Evolutionary conservation across 2,797 vertebrate species (phyloP).

Genomic region (Bradypus variegatus): DNA sequence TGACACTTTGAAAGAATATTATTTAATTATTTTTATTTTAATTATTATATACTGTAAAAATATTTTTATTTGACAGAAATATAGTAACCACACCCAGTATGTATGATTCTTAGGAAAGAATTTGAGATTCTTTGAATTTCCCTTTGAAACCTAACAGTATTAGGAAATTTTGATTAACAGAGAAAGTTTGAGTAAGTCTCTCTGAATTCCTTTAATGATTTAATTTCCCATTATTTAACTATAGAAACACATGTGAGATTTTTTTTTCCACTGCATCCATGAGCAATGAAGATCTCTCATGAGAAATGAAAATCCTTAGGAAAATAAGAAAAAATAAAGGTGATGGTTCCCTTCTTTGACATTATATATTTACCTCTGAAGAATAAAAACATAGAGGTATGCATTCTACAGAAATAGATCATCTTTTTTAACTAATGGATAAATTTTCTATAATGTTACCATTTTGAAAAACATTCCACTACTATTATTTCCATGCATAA

Average conservation of each 20-base stretch:
- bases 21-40: neutral
- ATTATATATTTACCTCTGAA: neutral
- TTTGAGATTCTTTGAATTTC: slow-evolving; percentile 10
- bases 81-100: neutral
- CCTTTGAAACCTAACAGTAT: slow-evolving; percentile 6
- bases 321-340: slow-evolving; percentile 29
- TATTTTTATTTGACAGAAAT: slow-evolving; percentile 26
- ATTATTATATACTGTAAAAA: slow-evolving; percentile 9
- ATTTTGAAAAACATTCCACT: neutral
- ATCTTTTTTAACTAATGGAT: slow-evolving; percentile 7
- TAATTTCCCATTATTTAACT: slow-evolving; percentile 29
- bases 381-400: neutral
- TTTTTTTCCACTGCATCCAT: neutral
- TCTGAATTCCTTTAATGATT: slow-evolving; percentile 26
- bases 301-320: neutral
- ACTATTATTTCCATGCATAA: neutral
- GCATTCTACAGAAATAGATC: neutral
- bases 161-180: slow-evolving; percentile 10
- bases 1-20: slow-evolving; percentile 31
- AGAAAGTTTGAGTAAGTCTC: neutral
- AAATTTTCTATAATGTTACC: slow-evolving; percentile 23
- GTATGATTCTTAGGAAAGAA: slow-evolving; percentile 31
- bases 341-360: neutral
- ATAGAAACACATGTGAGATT: neutral
- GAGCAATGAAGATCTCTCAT: neutral